phyloP scores from a whole-genome alignment of 2,113 vertebrate species.

The Herpailurus yagouaroundi region DNA sequence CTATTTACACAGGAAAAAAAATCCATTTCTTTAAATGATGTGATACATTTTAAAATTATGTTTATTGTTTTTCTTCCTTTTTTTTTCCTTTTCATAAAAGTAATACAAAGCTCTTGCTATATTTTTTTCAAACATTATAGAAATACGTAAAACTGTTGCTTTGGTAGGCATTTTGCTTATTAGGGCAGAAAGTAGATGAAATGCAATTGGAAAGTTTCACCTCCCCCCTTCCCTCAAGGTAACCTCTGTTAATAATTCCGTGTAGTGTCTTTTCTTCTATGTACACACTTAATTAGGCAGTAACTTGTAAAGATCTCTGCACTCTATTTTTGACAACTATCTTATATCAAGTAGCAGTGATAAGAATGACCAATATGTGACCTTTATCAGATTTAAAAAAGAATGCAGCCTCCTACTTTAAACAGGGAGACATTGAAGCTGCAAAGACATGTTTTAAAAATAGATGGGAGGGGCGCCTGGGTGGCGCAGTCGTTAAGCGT shows the following conservation, averaged over 20 bases:
- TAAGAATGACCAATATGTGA: background rate
- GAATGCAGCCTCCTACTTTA: background rate
- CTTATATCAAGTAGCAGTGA: background rate
- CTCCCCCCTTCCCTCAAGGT: background rate
- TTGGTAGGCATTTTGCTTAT: background rate
- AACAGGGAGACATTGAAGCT: background rate
- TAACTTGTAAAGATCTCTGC: background rate
- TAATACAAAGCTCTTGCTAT: background rate
- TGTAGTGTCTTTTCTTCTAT: background rate
- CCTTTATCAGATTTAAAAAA: conserved; percentile 16
- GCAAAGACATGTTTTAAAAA: conserved; percentile 34
- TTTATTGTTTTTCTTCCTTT: conserved; percentile 23
- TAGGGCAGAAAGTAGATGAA: background rate
- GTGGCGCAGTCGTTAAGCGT: too few species aligned
- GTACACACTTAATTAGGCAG: background rate
- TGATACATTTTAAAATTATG: background rate
- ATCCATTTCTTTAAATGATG: background rate
- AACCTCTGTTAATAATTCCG: background rate
- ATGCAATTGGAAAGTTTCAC: background rate
- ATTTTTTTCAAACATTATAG: background rate
- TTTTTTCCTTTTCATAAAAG: background rate
- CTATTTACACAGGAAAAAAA: conserved; percentile 2
- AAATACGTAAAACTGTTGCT: background rate
- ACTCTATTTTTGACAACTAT: background rate
- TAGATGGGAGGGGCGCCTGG: too few species aligned